A percentile compares a stretch with the other conserved stretches of the same genome.
These are phyloP conservation scores for Pseudomugil tenellus DNA, from an alignment of 2,797 vertebrate genomes.

Conservation along the genomic window DNA sequence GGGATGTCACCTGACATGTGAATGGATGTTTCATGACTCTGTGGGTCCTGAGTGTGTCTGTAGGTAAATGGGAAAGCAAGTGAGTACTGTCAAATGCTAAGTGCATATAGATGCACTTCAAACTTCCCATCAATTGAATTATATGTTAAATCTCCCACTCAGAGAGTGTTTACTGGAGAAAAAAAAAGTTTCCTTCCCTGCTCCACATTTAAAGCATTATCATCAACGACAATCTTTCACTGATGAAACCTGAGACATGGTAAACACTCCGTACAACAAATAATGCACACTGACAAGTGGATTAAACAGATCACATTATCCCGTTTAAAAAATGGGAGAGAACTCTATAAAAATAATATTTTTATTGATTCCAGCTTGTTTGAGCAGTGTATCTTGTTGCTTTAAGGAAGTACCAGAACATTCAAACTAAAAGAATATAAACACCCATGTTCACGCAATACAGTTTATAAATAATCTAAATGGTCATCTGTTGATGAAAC, in stretches of 20 bases:
- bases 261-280: constrained; percentile 50
- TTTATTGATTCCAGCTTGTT: constrained; percentile 56
- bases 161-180: constrained; percentile 74
- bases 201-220: constrained; percentile 39
- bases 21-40: constrained; percentile 26
- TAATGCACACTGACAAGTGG: constrained; percentile 36
- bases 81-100: constrained; percentile 56
- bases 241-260: constrained; percentile 55
- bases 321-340: constrained; percentile 42
- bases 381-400: constrained; percentile 39
- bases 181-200: constrained; percentile 61
- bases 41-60: constrained; percentile 49
- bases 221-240: constrained; percentile 47
- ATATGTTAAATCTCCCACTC: constrained; percentile 67
- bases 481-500: constrained; percentile 36
- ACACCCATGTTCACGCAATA: constrained; percentile 5
- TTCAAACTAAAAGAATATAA: constrained; percentile 45
- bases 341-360: constrained; percentile 61
- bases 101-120: constrained; percentile 56
- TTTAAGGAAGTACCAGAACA: constrained; percentile 40
- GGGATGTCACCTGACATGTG: constrained; percentile 40
- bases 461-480: constrained; percentile 46
- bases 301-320: constrained; percentile 38
- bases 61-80: constrained; percentile 49
- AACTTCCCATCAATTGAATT: constrained; percentile 72